Base-by-base conservation (phyloP, 2,113 vertebrate genomes). In the zebrafish (Danio rerio) region DNA sequence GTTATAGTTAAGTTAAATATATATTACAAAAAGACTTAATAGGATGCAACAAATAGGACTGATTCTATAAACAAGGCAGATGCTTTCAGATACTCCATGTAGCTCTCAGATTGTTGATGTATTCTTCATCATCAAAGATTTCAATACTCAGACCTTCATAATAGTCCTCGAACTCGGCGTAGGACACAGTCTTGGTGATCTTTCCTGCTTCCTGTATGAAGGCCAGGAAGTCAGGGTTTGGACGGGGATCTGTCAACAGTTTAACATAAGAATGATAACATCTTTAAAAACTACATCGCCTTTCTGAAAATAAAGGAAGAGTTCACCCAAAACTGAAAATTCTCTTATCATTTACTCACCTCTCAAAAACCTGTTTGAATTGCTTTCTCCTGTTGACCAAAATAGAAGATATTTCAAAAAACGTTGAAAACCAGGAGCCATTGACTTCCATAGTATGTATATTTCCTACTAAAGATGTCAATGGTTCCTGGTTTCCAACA, bases 111-210 rank as follows among this genome's bases (percentile, higher is more conserved):
- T 93, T 87, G 82, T 86, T 92, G 87, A 91, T 86, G 90, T 94
- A 96, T 84, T 93, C 93, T 88, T 93, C 90, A 79, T 96, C 93
- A 47, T 74, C 70, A 62, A 31, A 0, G 15, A 95, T 91, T 83
- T 84, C 93, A 58, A 92, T 73, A 88, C 94, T 96, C 86, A 96
- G 87, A 70, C 94, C 94, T 91, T 96, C 95, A 78, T 95, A 95
- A 86, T 93, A 95, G 89, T 94, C 93, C 91, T 96, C 95, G 74
- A 96, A 96, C 88, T 95, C 94, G 40, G 92, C 87, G 52, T 94
- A 96, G 0, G 91, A 92, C 18, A 96, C 91, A 85, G 94, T 91
- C 47, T 16, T 88, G 93, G 61, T 93, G 93, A 85, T 89, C 91
- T 89, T 58, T 72, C 31, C 81, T 52, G 65, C 9, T 8, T 56